Evolutionary conservation across 2,797 vertebrate genomes (phyloP), one percentile per base, ranked within the genome.

Genomic region (Melanotaenia pygmaea): DNA sequence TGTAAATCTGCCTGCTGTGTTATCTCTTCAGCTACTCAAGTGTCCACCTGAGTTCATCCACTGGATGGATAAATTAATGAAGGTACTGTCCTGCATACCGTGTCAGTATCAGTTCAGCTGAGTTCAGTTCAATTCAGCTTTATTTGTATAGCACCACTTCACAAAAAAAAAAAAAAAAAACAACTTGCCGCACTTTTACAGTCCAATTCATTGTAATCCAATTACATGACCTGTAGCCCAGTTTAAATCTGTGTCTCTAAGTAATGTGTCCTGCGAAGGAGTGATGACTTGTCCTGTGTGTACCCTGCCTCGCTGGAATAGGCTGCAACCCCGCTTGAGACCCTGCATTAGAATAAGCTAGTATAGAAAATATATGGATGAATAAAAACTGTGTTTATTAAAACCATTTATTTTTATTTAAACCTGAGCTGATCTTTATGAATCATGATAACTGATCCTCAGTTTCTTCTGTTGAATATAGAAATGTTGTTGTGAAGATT

Each of bases 11-110:
- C 67, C 65, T 70, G 54, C 64, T 64, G 74, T 92, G 93, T 95
- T 94, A 92, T 91, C 76, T 77, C 86, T 84, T 95, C 94, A 94
- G 76, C 87, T 92, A 89, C 84, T 94, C 67, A 40, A 94, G 81
- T 81, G 83, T 81, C 84, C 83, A 84, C 72, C 88, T 85, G 88
- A 88, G 84, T 86, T 87, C 73, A 69, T 79, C 82, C 86, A 88
- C 81, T 81, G 83, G 81, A 81, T 34, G 8, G 32, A 70, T 56
- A 75, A 35, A 79, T 83, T 67, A 77, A 81, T 79, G 70, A 79
- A 83, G 16, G 64, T 59, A 56, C 69, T 81, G 80, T 77, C 26
- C 26, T 56, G 26, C 16, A 18, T 16, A 7, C 13, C 53, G 30
- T 28, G 4, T 14, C 28, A 9, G 26, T 9, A 30, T 54, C 10